These are phyloP conservation scores for Drosophila infuscata DNA, from an alignment of 2,888 invertebrate species.

Conservation along the genomic window DNA sequence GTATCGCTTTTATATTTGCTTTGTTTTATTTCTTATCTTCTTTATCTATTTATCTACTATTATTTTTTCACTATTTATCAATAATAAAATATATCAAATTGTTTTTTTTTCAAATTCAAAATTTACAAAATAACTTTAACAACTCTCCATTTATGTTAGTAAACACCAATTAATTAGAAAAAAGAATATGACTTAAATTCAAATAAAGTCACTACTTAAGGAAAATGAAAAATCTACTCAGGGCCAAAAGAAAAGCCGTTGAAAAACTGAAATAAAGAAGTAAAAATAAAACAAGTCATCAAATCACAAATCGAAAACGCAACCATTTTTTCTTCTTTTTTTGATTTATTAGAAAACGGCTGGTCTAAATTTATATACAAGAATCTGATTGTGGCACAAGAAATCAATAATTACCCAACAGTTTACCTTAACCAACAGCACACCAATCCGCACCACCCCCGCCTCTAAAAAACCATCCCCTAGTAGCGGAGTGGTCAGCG, in stretches of 20 bases:
- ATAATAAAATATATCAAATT: background rate
- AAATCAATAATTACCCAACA: constrained; percentile 59
- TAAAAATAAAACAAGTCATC: constrained; percentile 3
- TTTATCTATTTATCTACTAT: background rate
- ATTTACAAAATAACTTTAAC: background rate
- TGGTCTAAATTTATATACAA: constrained; percentile 15
- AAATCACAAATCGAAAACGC: constrained; percentile 8
- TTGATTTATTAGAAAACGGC: constrained; percentile 11
- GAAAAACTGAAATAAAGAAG: background rate
- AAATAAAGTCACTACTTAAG: background rate
- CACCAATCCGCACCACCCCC: background rate
- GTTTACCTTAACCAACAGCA: constrained; percentile 33
- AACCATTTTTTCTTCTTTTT: background rate
- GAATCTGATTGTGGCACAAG: constrained; percentile 24
- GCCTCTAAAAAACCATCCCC: constrained; percentile 2
- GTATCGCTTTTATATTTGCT: background rate
- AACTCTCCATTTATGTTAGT: background rate
- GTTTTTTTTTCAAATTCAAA: background rate
- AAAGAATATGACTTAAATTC: background rate
- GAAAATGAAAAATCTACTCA: background rate
- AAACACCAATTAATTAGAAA: background rate
- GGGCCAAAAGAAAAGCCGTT: background rate
- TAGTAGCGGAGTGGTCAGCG: constrained; percentile 49
- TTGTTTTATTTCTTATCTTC: background rate
- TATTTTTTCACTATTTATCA: background rate